Conservation (phyloP, 2,888 invertebrate genomes). For the Xestia ashworthii region DNA sequence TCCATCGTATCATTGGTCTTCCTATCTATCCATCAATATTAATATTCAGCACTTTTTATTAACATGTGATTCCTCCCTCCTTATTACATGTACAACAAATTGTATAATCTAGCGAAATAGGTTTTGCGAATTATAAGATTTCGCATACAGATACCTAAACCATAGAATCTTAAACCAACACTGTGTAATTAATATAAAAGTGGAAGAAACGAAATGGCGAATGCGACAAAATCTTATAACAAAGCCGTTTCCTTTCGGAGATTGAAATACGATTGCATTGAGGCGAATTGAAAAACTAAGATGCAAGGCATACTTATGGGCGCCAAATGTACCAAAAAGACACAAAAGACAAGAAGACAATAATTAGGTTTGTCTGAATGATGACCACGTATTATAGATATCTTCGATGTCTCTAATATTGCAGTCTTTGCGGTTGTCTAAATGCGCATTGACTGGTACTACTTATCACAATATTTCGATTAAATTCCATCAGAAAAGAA, state of each 20-base stretch:
- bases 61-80: no score
- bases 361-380: neutral
- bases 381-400: no score
- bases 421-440: neutral
- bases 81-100: no score
- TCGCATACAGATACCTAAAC: neutral
- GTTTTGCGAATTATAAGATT: no score
- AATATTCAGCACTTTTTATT: no score
- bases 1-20: no score
- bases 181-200: neutral
- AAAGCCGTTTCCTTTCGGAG: constrained; percentile 23
- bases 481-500: no score
- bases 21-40: no score
- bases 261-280: constrained; percentile 1
- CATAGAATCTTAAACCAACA: neutral
- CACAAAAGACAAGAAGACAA: neutral
- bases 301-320: neutral
- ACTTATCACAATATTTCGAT: no score
- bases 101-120: no score
- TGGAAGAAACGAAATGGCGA: neutral
- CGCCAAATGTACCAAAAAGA: neutral
- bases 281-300: neutral
- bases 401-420: neutral
- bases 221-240: neutral
- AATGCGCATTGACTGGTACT: neutral